Evolutionary conservation across 2,888 invertebrate genomes (phyloP), one percentile per base, ranked within the genome.

Genomic region (Philonicus albiceps): DNA sequence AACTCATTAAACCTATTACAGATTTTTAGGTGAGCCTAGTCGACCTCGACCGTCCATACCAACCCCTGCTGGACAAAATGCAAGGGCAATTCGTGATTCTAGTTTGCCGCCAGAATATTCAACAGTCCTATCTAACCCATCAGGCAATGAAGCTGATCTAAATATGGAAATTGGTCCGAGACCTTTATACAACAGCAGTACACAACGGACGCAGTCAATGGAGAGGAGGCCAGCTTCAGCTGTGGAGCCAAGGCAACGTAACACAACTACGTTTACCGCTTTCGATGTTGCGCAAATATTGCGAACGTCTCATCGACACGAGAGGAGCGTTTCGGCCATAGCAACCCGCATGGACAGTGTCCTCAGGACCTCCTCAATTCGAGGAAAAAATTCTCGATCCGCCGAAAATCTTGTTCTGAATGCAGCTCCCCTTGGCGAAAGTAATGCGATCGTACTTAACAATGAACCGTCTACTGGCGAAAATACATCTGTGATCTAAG

Each of bases 381-480:
- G 85, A 11, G 78, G 64, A 43, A 88, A 88, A 37, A 87, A 85
- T n/a, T 91, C 91, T 73, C 90, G 91, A 74, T 91, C 91, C 3
- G 90, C 90, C 85, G 91, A 91, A 88, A 91, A 91, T 89, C 89
- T 91, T 64, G 91, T 91, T 78, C 88, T 91, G 31, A 91, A 91
- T 88, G 91, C 90, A 8, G 91, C 91, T 83, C 90, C 91, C 31
- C 89, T 91, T 37, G 91, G 91, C 86, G 89, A 91, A 88, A 91
- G 91, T 87, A 91, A 90, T 81, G 90, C 90, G 55, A 90, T 91
- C 34, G 89, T 86, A 72, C 84, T 88, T 87, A 88, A 85, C 74
- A 16, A 74, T 16, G 27, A 73, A 34, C 16, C 55, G 37, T 19
- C 75, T 40, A 76, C 27, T 74, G 85, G 86, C 86, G 91, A 91